These are phyloP conservation scores for Danionella dracula DNA, from an alignment of 2,797 vertebrate genomes.

Conservation along the genomic window DNA sequence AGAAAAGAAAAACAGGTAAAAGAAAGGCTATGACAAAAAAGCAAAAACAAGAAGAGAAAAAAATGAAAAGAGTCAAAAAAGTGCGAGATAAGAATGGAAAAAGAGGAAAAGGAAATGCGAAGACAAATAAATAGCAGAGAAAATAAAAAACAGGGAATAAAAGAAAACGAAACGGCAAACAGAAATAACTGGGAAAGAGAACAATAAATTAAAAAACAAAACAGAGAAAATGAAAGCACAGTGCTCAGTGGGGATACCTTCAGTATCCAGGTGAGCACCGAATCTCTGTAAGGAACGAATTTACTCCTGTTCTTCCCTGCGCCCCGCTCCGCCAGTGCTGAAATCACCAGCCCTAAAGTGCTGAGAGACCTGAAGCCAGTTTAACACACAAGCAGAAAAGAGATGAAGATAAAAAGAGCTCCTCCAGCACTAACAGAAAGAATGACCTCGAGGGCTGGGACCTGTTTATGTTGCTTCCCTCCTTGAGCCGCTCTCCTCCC, in stretches of 20 bases:
- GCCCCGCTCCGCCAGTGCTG: slow-evolving; percentile 72
- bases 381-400: neutral
- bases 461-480: slow-evolving; percentile 75
- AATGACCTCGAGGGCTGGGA: neutral
- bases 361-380: slow-evolving; percentile 65
- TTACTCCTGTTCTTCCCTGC: slow-evolving; percentile 80
- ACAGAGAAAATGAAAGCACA: no score
- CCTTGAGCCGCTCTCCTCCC: slow-evolving; percentile 86
- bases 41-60: no score
- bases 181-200: no score
- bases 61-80: no score
- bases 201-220: no score
- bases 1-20: no score
- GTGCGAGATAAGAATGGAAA: no score
- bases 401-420: neutral
- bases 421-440: neutral
- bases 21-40: no score
- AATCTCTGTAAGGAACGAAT: slow-evolving; percentile 89
- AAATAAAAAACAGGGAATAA: no score
- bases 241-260: slow-evolving; percentile 60
- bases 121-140: no score
- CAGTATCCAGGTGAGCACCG: slow-evolving; percentile 87
- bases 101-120: no score
- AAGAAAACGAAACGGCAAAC: no score
- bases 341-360: slow-evolving; percentile 73